Evolutionary conservation across 2,888 invertebrate species (phyloP).

Genomic region (Parnassius glacialis): DNA sequence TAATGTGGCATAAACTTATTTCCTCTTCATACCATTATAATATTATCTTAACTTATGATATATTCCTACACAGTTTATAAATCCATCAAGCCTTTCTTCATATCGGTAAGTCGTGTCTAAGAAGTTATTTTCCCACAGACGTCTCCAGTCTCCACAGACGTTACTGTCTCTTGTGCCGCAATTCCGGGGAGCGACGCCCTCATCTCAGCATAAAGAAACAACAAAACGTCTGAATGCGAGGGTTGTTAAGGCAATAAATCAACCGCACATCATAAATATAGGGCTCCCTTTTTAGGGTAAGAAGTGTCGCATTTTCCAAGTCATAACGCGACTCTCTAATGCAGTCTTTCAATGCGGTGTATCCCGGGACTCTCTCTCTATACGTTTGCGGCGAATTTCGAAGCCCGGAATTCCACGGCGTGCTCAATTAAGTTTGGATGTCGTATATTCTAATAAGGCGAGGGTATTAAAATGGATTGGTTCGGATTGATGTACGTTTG

Average conservation of each 20-base stretch:
- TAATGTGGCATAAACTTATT: too few species aligned
- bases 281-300: constrained; percentile 49
- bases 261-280: constrained; percentile 59
- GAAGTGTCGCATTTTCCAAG: constrained; percentile 65
- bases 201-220: constrained; percentile 34
- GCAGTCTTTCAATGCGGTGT: constrained; percentile 45
- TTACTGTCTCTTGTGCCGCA: constrained; percentile 5
- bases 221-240: constrained; percentile 50
- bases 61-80: constrained; percentile 4
- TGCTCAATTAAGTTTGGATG: constrained; percentile 51
- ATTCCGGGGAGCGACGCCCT: constrained; percentile 12
- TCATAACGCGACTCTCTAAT: constrained; percentile 55
- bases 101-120: not conserved
- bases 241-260: constrained; percentile 59
- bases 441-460: constrained; percentile 44
- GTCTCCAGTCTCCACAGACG: not conserved
- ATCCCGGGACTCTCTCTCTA: constrained; percentile 33
- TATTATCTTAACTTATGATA: too few species aligned
- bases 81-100: not conserved
- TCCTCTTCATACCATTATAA: too few species aligned
- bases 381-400: constrained; percentile 30
- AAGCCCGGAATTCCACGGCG: constrained; percentile 35
- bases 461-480: constrained; percentile 27
- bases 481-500: constrained; percentile 26
- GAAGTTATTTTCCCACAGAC: constrained; percentile 5